Evolutionary conservation across 2,797 vertebrate species (phyloP).

Genomic region (Selene dorsalis): DNA sequence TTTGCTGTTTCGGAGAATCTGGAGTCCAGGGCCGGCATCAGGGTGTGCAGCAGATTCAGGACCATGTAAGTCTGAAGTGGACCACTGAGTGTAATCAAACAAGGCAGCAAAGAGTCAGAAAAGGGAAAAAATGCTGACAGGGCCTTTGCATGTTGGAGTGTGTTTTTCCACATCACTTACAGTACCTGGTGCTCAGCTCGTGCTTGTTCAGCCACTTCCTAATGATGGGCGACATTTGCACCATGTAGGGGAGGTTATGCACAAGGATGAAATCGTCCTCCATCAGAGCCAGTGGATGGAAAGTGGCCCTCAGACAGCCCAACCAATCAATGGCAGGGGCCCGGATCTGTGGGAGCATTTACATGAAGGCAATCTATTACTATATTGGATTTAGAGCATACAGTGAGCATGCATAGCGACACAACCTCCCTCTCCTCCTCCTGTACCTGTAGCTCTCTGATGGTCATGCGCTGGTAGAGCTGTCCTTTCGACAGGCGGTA

Average conservation of each 20-base stretch:
- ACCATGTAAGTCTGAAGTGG: conserved; percentile 85
- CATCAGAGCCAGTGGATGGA: conserved; percentile 84
- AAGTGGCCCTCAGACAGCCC: conserved; percentile 86
- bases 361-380: conserved; percentile 5
- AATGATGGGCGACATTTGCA: conserved; percentile 87
- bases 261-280: conserved; percentile 86
- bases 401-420: background rate
- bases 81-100: conserved; percentile 58
- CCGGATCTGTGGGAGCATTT: conserved; percentile 77
- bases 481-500: conserved; percentile 81
- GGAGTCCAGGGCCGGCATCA: conserved; percentile 84
- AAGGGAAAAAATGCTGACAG: background rate
- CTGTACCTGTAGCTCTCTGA: conserved; percentile 79
- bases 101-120: conserved; percentile 13
- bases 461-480: conserved; percentile 86
- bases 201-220: conserved; percentile 69
- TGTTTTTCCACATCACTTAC: conserved; percentile 27
- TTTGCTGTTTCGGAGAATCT: conserved; percentile 77
- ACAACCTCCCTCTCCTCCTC: background rate
- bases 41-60: conserved; percentile 82
- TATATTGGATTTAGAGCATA: background rate
- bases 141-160: background rate
- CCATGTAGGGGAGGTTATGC: conserved; percentile 91
- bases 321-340: conserved; percentile 93
- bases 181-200: conserved; percentile 75